Base-by-base conservation (phyloP, 2,113 vertebrate genomes). In the Macrotus californicus region DNA sequence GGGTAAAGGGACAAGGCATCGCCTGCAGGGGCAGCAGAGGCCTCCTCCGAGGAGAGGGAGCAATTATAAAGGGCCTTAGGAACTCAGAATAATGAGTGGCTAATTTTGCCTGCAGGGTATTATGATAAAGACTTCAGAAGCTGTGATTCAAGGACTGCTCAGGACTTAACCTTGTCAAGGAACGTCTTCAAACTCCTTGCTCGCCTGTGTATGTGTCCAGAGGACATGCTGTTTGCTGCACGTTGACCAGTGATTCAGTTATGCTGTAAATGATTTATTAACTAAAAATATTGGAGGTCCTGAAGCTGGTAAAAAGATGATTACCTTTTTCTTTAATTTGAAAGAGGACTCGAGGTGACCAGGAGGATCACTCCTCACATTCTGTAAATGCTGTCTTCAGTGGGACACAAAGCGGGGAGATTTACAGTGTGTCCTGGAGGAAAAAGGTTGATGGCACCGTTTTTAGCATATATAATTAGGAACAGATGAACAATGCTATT, bases 401-500 rank as follows among this genome's bases (percentile, higher is more conserved):
- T 72, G 41, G 13, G 15, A 54, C 64, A 39, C 48, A 69, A 76
- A 69, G 34, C 56, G 69, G 86, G 2, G 39, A 93, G 72, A 77
- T 94, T 92, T 89, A 86, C 43, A 84, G 54, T 66, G 66, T 88
- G 50, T 96, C 86, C 77, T 96, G 46, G 93, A 95, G 82, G 82
- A 79, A 83, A 82, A 96, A 96, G 77, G 69, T 86, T 91, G 91
- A 91, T 94, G 94, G 86, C 43, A 94, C 21, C 6, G 10, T 83
- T 95, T 97, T 96, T 94, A 96, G 73, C 89, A 94, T 91, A 67
- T 70, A 39, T 95, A 94, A 97, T 96, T 95, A 96, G 93, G 82
- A 92, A 86, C 85, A 97, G 87, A 97, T 96, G 96, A 97, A 94
- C 86, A 93, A 91, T 97, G 94, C 77, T 91, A 76, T 91, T 96